Conservation (phyloP, 2,113 vertebrate species). For the Microtus richardsoni region DNA sequence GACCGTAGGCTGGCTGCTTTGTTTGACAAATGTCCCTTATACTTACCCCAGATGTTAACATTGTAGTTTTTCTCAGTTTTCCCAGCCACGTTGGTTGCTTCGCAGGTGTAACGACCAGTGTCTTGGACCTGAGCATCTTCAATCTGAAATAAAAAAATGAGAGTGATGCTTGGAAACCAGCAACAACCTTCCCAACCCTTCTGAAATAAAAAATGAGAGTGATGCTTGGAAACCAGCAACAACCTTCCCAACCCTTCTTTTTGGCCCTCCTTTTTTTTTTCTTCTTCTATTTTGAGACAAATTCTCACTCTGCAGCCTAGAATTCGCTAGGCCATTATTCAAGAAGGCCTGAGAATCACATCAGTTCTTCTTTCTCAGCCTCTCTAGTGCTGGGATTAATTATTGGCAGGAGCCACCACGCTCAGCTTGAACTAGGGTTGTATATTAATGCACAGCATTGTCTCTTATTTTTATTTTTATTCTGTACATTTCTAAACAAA, state of each 20-base stretch:
- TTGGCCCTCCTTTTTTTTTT: too few relatives aligned
- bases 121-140: slow-evolving; percentile 93
- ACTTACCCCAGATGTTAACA: slow-evolving; percentile 97
- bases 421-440: background rate
- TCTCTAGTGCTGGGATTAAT: background rate
- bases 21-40: background rate
- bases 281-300: background rate
- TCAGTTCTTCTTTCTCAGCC: background rate
- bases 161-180: slow-evolving; percentile 65
- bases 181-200: too few relatives aligned
- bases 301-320: background rate
- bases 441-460: background rate
- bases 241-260: background rate
- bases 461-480: slow-evolving; percentile 35
- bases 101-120: slow-evolving; percentile 95
- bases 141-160: slow-evolving; percentile 88
- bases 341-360: background rate
- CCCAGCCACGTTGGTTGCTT: slow-evolving; percentile 96
- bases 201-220: slow-evolving; percentile 79
- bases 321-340: background rate
- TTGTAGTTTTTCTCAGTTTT: slow-evolving; percentile 98
- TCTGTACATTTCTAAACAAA: slow-evolving; percentile 21
- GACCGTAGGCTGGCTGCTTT: background rate
- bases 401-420: background rate
- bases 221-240: slow-evolving; percentile 16